Conservation (phyloP, 2,797 vertebrate species). For the Lacerta viridis region DNA sequence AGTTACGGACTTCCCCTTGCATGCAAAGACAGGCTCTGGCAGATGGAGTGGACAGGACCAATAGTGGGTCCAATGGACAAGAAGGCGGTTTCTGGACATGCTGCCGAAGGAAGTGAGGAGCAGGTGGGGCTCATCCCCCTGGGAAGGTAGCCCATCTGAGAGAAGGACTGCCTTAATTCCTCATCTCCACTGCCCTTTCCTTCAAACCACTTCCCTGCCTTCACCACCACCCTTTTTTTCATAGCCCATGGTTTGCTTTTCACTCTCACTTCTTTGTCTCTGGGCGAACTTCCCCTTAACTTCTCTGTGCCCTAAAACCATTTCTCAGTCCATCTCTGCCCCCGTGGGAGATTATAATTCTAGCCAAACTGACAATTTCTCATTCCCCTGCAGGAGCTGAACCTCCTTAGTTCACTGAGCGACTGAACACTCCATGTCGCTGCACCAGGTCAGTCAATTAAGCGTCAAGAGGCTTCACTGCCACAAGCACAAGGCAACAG, state of each 20-base stretch:
- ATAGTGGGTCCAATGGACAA: no score
- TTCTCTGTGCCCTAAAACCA: background rate
- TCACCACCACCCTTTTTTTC: background rate
- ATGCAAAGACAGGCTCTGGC: no score
- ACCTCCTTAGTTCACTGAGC: background rate
- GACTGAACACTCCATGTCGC: background rate
- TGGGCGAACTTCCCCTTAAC: background rate
- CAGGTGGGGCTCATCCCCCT: no score
- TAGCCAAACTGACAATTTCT: background rate
- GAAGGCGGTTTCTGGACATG: no score
- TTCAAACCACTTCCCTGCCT: background rate
- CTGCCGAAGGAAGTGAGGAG: no score
- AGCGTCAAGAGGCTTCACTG: background rate
- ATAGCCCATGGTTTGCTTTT: no score
- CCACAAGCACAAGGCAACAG: background rate
- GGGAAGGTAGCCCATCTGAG: no score
- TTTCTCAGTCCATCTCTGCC: background rate
- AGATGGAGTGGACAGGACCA: no score
- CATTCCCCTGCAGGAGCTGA: background rate
- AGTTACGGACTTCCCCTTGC: no score
- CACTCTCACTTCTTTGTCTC: background rate
- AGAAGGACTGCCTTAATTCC: background rate
- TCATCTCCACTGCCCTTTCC: background rate
- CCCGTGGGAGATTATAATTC: no score
- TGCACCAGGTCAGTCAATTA: slow-evolving; percentile 1